These are phyloP conservation scores for Harpagoxenus sublaevis DNA, from an alignment of 2,888 invertebrate genomes.

Conservation along the genomic window DNA sequence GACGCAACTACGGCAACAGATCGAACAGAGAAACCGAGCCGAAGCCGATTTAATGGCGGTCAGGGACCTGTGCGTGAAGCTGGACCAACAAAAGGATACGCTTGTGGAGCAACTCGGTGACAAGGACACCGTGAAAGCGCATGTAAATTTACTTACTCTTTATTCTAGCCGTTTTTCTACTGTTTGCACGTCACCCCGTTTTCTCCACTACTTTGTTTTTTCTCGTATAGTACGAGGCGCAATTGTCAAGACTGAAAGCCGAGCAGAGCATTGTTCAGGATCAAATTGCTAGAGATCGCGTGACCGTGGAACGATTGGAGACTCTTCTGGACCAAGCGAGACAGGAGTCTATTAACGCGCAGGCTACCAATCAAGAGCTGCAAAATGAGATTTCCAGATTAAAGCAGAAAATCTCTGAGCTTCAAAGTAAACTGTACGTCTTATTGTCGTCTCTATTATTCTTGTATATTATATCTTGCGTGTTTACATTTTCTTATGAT, in stretches of 20 bases:
- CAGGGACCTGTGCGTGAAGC: conserved; percentile 88
- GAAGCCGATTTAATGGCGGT: conserved; percentile 89
- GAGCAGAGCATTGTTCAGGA: conserved; percentile 86
- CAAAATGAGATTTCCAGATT: conserved; percentile 89
- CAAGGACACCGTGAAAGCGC: conserved; percentile 85
- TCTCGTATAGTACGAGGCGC: conserved; percentile 86
- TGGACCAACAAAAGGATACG: conserved; percentile 91
- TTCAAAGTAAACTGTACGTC: conserved; percentile 87
- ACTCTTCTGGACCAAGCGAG: conserved; percentile 88
- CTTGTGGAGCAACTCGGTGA: conserved; percentile 88
- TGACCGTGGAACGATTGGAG: conserved; percentile 88
- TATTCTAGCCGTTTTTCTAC: background rate
- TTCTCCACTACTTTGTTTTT: background rate
- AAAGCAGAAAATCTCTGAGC: conserved; percentile 87
- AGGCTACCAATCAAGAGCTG: conserved; percentile 89
- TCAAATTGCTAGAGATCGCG: conserved; percentile 86
- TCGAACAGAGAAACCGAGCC: conserved; percentile 88
- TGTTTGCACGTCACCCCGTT: conserved; percentile 12
- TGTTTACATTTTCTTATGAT: background rate
- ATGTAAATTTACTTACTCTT: conserved; percentile 81
- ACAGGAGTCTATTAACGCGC: conserved; percentile 89
- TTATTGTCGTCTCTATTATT: background rate
- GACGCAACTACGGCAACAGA: conserved; percentile 89
- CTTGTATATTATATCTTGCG: background rate
- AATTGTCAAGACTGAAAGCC: conserved; percentile 86